A percentile compares a stretch with the other conserved stretches of the same genome.
Evolutionary conservation across 2,888 invertebrate genomes (phyloP).

Genomic region (Lagria hirta): DNA sequence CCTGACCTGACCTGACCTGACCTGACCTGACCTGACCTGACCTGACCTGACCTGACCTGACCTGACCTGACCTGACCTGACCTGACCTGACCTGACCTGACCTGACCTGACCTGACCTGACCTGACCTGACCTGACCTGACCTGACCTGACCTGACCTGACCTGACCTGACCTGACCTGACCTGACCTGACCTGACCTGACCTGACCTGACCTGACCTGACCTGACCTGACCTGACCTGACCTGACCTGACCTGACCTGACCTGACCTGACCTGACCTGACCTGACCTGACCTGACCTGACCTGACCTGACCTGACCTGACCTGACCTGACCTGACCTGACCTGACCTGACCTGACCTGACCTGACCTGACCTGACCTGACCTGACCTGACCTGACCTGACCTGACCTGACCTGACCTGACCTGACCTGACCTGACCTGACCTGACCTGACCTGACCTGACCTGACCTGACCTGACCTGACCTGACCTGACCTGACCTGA

Average conservation of each 20-base stretch:
- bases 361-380: slow-evolving; percentile 9
- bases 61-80: too few species aligned
- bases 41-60: too few species aligned
- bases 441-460: slow-evolving; percentile 8
- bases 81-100: too few species aligned
- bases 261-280: slow-evolving; percentile 10
- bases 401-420: slow-evolving; percentile 7
- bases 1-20: too few species aligned
- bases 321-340: slow-evolving; percentile 14
- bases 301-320: slow-evolving; percentile 8
- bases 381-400: slow-evolving; percentile 1
- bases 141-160: slow-evolving; percentile 6
- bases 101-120: slow-evolving; percentile 6
- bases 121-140: slow-evolving; percentile 6
- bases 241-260: slow-evolving; percentile 10
- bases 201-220: slow-evolving; percentile 6
- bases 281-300: slow-evolving; percentile 7
- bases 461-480: slow-evolving; percentile 21
- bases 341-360: slow-evolving; percentile 8
- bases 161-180: slow-evolving; percentile 6
- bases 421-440: slow-evolving; percentile 5
- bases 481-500: slow-evolving; percentile 23
- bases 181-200: slow-evolving; percentile 5
- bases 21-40: too few species aligned
- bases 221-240: slow-evolving; percentile 6